Evolutionary conservation across 1,140 invertebrate genomes (phyloP), one percentile per base, ranked within the genome.

Genomic region (Ptiloglossa arizonensis): DNA sequence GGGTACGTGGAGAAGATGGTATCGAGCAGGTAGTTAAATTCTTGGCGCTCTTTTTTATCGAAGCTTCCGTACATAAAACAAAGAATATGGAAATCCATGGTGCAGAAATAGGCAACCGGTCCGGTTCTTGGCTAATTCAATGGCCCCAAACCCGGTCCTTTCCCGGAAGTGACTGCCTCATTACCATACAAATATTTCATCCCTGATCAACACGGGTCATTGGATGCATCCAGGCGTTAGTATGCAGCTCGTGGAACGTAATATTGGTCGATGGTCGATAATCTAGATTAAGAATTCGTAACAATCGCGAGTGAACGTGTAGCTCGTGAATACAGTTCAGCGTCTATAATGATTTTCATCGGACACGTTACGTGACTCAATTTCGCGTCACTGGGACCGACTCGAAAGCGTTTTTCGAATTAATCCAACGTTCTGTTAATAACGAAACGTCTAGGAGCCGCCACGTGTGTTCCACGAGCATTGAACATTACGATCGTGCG

Each of bases 331-430:
- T 62, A 60, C 77, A 46, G 72, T 63, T 63, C 72, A 54, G 57
- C 59, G 70, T 32, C 52, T 66, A 79, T 64, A 77, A 86, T 82
- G 48, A 73, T 77, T 86, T 75, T 60, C 81, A 86, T 81, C 52
- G 72, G 69, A 48, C 22, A 27, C 67, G 54, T 57, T 59, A 81
- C 83, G 81, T 81, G 87, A 88, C 86, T 85, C 50, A 87, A 87
- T 87, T 88, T 68, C 54, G 22, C 56, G 44, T 70, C 79, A 63
- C 70, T 64, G 71, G 52, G 52, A 71, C 66, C 62, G 57, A 79
- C 70, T 85, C 77, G 69, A 87, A 87, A 71, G 87, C 73, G 62
- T 78, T 85, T n/a, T n/a, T 83, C 87, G 81, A 87, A 88, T 88
- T 87, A 87, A 87, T 87, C 64, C 77, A 52, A n/a, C 48, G 17